These are phyloP conservation scores for Colostygia pectinataria DNA, from an alignment of 2,888 invertebrate genomes.

Conservation along the genomic window DNA sequence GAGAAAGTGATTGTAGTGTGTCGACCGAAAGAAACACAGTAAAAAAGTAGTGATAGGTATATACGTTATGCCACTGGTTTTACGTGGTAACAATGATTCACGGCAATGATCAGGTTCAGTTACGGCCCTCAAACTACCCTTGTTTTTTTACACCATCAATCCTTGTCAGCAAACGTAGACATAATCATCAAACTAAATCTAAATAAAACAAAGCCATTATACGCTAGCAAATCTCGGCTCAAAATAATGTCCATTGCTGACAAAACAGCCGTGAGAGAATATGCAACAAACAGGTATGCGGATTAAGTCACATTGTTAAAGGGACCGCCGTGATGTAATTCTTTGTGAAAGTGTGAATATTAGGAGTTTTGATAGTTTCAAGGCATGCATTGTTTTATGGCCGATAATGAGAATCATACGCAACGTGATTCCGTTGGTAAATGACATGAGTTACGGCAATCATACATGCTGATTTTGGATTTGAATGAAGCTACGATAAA, in stretches of 20 bases:
- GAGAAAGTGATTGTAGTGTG: slow-evolving; percentile 1
- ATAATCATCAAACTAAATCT: slow-evolving; percentile 3
- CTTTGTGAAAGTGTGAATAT: slow-evolving; percentile 27
- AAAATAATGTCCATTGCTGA: slow-evolving; percentile 30
- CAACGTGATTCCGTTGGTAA: slow-evolving; percentile 1
- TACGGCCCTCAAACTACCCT: too few species aligned
- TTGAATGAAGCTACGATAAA: neutral
- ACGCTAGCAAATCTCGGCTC: slow-evolving; percentile 26
- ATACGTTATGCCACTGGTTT: too few species aligned
- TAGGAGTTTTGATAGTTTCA: slow-evolving; percentile 10
- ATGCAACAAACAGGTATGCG: slow-evolving; percentile 37
- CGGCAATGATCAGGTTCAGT: too few species aligned
- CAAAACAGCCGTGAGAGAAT: slow-evolving; percentile 41
- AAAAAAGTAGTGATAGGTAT: neutral
- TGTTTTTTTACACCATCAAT: neutral
- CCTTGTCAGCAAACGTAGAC: neutral
- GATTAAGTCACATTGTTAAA: slow-evolving; percentile 30
- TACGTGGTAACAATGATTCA: too few species aligned
- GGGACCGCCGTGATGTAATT: slow-evolving; percentile 28
- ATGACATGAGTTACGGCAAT: slow-evolving; percentile 5
- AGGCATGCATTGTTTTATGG: slow-evolving; percentile 10
- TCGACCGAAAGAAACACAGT: neutral
- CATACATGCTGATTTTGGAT: neutral
- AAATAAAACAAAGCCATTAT: slow-evolving; percentile 16
- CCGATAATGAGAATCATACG: neutral